A percentile compares a stretch with the other conserved stretches of the same genome.
Conservation (phyloP, 2,888 invertebrate genomes). For the Zygothrica quintamaculata region DNA sequence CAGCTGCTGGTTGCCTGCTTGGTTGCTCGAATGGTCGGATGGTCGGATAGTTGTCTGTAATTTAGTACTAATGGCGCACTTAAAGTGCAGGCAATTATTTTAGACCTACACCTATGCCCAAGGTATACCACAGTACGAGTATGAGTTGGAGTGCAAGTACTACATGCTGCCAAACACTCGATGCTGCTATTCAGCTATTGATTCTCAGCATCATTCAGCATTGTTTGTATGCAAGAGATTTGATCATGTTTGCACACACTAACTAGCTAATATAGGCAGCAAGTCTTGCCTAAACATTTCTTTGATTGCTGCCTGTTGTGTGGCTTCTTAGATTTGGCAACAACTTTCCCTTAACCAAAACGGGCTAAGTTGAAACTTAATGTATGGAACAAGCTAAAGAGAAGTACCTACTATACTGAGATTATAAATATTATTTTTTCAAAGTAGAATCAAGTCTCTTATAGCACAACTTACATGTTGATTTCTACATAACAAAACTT, state of each 20-base stretch:
- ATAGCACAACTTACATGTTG: too few species aligned
- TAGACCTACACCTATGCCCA: slow-evolving; percentile 55
- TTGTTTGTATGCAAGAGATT: slow-evolving; percentile 8
- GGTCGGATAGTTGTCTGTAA: slow-evolving; percentile 62
- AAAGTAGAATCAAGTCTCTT: too few species aligned
- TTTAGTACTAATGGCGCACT: slow-evolving; percentile 77
- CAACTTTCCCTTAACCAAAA: too few species aligned
- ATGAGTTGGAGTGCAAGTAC: slow-evolving; percentile 15
- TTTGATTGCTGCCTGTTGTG: too few species aligned
- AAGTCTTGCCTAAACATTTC: too few species aligned
- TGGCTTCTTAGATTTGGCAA: too few species aligned
- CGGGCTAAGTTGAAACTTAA: too few species aligned
- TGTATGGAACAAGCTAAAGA: too few species aligned
- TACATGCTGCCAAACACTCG: slow-evolving; percentile 19
- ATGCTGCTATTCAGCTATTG: slow-evolving; percentile 46
- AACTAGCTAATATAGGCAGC: not conserved
- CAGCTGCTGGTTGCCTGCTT: slow-evolving; percentile 44
- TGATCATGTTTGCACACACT: not conserved
- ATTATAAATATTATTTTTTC: too few species aligned
- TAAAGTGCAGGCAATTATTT: slow-evolving; percentile 76
- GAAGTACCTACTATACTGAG: too few species aligned
- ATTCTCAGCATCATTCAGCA: slow-evolving; percentile 13
- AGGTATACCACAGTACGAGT: slow-evolving; percentile 22
- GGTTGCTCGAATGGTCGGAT: slow-evolving; percentile 14
- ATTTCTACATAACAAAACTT: too few species aligned